Percentiles rank a stretch among this genome's conserved stretches.
Evolutionary conservation across 2,797 vertebrate species (phyloP).

Genomic region (Paedocypris micromegethes): DNA sequence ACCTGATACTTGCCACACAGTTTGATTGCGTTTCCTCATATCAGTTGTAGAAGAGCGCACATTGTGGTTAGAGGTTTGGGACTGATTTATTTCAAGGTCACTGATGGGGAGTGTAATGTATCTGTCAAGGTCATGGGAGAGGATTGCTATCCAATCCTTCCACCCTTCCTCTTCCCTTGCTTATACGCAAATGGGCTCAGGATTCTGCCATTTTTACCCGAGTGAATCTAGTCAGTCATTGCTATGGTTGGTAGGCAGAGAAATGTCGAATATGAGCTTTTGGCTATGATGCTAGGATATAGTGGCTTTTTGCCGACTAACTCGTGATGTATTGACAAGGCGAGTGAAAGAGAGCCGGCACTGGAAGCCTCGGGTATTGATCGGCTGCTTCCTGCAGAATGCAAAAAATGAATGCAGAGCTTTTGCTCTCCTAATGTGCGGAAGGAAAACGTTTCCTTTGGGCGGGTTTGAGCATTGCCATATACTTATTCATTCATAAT

Average conservation of each 20-base stretch:
- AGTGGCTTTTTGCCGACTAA: conserved; percentile 1
- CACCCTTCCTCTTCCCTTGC: neutral
- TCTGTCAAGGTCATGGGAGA: conserved; percentile 22
- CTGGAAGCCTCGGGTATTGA: conserved; percentile 28
- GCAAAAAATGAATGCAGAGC: conserved; percentile 23
- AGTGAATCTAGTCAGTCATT: neutral
- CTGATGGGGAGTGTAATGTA: conserved; percentile 20
- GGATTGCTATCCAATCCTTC: conserved; percentile 17
- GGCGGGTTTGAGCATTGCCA: too few relatives aligned
- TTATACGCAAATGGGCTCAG: conserved; percentile 9
- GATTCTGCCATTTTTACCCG: neutral
- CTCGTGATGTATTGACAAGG: conserved; percentile 15
- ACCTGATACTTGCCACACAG: conserved; percentile 24
- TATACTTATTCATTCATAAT: too few relatives aligned
- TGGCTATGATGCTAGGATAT: neutral
- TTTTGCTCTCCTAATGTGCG: conserved; percentile 18
- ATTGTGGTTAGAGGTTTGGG: neutral
- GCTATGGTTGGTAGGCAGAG: conserved; percentile 1
- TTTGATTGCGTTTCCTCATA: conserved; percentile 2
- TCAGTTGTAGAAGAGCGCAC: neutral
- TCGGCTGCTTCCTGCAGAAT: conserved; percentile 15
- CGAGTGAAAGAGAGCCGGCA: conserved; percentile 1
- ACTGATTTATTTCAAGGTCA: conserved; percentile 41
- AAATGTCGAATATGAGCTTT: neutral
- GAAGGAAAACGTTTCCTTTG: conserved; percentile 21